Evolutionary conservation across 2,888 invertebrate species (phyloP).

Genomic region (Eupithecia centaureata): DNA sequence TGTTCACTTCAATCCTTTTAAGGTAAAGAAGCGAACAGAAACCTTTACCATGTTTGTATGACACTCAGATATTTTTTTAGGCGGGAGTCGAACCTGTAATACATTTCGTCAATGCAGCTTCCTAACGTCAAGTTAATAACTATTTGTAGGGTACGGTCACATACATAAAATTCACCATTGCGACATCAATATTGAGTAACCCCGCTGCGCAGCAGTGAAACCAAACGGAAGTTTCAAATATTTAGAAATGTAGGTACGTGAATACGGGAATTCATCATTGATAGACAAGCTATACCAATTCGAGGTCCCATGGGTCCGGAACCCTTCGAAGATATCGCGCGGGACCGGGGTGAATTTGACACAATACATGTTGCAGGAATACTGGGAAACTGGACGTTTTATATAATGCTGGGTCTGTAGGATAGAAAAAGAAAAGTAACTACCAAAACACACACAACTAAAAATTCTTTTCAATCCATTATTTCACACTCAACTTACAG

Average conservation of each 20-base stretch:
- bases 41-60: no score
- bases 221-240: slow-evolving; percentile 18
- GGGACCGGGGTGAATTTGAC: slow-evolving; percentile 20
- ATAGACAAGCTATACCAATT: slow-evolving; percentile 26
- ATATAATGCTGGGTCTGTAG: neutral
- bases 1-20: no score
- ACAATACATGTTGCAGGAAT: slow-evolving; percentile 15
- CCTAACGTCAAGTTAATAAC: neutral
- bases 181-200: neutral
- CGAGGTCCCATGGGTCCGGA: slow-evolving; percentile 23
- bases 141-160: neutral
- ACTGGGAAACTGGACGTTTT: slow-evolving; percentile 2
- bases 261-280: slow-evolving; percentile 23
- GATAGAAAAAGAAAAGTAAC: neutral
- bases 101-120: neutral
- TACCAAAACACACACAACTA: no score
- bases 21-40: no score
- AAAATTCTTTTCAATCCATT: no score
- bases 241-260: slow-evolving; percentile 3
- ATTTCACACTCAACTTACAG: no score
- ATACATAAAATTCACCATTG: neutral
- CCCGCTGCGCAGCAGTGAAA: slow-evolving; percentile 4
- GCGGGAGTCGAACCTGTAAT: no score
- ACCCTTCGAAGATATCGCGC: slow-evolving; percentile 25
- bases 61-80: no score